Conservation (phyloP, 1,140 invertebrate species). For the Bombyx mandarina region DNA sequence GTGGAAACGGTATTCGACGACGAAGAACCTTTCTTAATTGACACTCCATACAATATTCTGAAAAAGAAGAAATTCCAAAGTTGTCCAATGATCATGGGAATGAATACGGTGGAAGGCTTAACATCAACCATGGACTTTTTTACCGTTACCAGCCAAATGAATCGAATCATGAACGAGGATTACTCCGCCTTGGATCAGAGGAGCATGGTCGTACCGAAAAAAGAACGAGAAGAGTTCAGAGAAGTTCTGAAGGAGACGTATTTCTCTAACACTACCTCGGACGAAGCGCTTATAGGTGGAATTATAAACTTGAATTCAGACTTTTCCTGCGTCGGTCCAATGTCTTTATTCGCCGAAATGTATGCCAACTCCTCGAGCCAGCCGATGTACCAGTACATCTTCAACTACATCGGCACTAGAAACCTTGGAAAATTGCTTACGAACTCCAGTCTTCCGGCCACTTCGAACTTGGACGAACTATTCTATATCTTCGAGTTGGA, state of each 20-base stretch:
- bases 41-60: conserved; percentile 64
- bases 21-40: conserved; percentile 63
- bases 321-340: conserved; percentile 47
- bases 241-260: conserved; percentile 43
- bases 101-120: conserved; percentile 58
- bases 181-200: conserved; percentile 45
- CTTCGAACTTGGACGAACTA: conserved; percentile 46
- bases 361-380: conserved; percentile 37
- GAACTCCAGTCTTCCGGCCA: conserved; percentile 47
- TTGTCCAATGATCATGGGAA: conserved; percentile 68
- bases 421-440: conserved; percentile 50
- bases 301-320: conserved; percentile 56
- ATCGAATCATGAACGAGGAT: conserved; percentile 56
- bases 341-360: conserved; percentile 41
- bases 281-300: conserved; percentile 45
- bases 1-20: conserved; percentile 58
- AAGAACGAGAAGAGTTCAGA: conserved; percentile 39
- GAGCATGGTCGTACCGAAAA: conserved; percentile 27
- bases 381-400: conserved; percentile 46
- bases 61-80: conserved; percentile 33
- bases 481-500: conserved; percentile 59
- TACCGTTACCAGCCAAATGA: conserved; percentile 52
- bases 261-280: conserved; percentile 39
- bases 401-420: conserved; percentile 50
- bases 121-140: conserved; percentile 49